Conservation (phyloP, 2,113 vertebrate species). For the Caranx melampygus region DNA sequence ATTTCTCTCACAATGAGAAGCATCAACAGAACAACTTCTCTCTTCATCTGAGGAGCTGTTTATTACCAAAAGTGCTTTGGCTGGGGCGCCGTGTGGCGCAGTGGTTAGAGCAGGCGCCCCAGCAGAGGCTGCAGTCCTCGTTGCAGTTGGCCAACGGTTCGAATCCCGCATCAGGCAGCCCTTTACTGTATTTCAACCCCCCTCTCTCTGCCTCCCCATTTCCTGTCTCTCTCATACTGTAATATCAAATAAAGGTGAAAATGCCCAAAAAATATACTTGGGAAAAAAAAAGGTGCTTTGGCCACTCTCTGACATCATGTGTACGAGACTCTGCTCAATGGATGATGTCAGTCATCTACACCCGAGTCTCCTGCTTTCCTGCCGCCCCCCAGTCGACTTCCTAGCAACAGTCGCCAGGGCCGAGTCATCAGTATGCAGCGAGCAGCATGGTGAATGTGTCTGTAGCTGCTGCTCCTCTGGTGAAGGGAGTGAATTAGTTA, state of each 20-base stretch:
- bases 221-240: too few relatives aligned
- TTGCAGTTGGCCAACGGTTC: too few relatives aligned
- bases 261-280: too few relatives aligned
- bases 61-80: slow-evolving; percentile 5
- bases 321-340: neutral
- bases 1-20: neutral
- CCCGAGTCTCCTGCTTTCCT: slow-evolving; percentile 10
- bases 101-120: too few relatives aligned
- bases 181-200: too few relatives aligned
- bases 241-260: too few relatives aligned
- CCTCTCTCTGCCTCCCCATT: too few relatives aligned
- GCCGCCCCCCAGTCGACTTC: slow-evolving; percentile 26
- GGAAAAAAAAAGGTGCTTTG: neutral
- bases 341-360: slow-evolving; percentile 45
- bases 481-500: slow-evolving; percentile 54
- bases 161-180: too few relatives aligned
- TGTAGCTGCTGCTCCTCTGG: slow-evolving; percentile 36
- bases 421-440: slow-evolving; percentile 60
- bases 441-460: slow-evolving; percentile 16
- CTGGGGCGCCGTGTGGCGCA: neutral
- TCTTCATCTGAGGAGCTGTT: neutral
- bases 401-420: slow-evolving; percentile 70
- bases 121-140: too few relatives aligned
- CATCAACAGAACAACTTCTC: neutral
- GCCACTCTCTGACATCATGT: slow-evolving; percentile 26